These are phyloP conservation scores for Prolemur simus DNA, from an alignment of 2,113 vertebrate genomes.

Conservation along the genomic window DNA sequence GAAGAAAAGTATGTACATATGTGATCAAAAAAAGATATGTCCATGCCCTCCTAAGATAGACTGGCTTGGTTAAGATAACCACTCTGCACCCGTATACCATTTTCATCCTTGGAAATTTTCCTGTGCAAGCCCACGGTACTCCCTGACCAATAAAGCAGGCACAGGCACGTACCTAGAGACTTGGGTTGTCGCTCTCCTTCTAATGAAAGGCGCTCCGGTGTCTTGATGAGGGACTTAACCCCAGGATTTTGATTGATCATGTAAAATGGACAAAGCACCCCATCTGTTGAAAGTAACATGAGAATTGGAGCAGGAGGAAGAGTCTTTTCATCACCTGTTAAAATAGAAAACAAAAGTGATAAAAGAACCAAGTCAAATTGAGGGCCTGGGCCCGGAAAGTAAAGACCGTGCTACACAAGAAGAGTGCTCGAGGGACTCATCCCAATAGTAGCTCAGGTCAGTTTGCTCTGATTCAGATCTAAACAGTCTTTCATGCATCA, in stretches of 20 bases:
- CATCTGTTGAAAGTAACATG: slow-evolving; percentile 95
- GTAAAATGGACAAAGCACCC: slow-evolving; percentile 95
- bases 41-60: not conserved
- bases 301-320: slow-evolving; percentile 91
- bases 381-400: not conserved
- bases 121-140: rapidly evolving
- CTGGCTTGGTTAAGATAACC: not conserved
- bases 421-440: not conserved
- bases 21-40: not conserved
- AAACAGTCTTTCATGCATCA: not conserved
- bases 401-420: not conserved
- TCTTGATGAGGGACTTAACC: slow-evolving; percentile 84
- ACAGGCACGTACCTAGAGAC: slow-evolving; percentile 82
- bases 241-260: slow-evolving; percentile 94
- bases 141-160: too few relatives aligned
- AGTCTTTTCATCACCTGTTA: slow-evolving; percentile 92
- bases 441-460: not conserved
- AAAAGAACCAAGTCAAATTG: not conserved
- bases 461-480: not conserved
- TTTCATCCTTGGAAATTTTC: not conserved
- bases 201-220: slow-evolving; percentile 76
- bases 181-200: slow-evolving; percentile 90
- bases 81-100: rapidly evolving
- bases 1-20: rapidly evolving
- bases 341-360: not conserved